Evolutionary conservation across 2,113 vertebrate species (phyloP).

Genomic region (Erinaceus europaeus): DNA sequence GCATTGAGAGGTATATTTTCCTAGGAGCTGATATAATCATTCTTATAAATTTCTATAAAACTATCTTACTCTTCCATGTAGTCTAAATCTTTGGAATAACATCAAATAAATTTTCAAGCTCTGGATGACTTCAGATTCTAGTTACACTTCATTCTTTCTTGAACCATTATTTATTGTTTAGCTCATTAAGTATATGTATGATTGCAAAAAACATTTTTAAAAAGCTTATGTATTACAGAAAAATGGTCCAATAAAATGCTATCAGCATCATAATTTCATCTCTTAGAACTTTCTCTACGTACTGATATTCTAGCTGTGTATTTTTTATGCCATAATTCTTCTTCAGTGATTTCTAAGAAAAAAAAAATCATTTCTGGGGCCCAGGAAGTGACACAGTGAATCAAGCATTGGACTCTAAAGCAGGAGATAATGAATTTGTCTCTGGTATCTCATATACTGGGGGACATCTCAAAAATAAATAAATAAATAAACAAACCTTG

Average conservation of each 20-base stretch:
- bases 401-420: too few species aligned
- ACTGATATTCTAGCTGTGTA: background rate
- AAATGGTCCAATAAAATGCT: background rate
- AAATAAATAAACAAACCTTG: too few species aligned
- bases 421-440: too few species aligned
- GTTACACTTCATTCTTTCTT: background rate
- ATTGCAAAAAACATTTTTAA: background rate
- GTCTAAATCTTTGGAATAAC: background rate
- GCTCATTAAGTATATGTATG: background rate
- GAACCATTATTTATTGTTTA: background rate
- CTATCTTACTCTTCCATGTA: background rate
- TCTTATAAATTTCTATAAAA: background rate
- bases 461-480: too few species aligned
- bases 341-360: background rate
- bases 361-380: too few species aligned
- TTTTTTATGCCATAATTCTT: background rate
- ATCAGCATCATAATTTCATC: background rate
- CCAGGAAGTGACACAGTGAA: too few species aligned
- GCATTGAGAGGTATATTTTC: background rate
- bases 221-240: background rate
- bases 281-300: background rate
- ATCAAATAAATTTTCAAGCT: too few species aligned
- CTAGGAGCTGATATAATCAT: background rate
- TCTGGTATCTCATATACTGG: too few species aligned
- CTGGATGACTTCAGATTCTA: background rate